phyloP scores from a whole-genome alignment of 2,113 vertebrate species.

The Gymnobelideus leadbeateri region DNA sequence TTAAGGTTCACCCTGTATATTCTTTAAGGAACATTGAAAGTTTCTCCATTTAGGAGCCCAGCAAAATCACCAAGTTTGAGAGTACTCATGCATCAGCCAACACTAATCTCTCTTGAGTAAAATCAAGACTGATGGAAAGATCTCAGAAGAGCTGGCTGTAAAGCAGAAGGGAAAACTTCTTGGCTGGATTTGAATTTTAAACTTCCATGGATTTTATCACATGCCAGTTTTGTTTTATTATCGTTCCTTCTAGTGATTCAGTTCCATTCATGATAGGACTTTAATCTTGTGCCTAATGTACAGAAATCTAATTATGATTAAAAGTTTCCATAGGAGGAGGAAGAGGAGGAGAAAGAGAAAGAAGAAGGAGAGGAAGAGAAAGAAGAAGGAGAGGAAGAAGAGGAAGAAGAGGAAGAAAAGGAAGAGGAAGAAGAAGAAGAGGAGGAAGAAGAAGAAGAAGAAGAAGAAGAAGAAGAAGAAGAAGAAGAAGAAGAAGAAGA shows the following conservation, averaged over 20 bases:
- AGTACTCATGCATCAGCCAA: background rate
- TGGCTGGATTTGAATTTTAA: slow-evolving; percentile 95
- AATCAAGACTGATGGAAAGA: slow-evolving; percentile 92
- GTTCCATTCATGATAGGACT: slow-evolving; percentile 81
- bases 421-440: background rate
- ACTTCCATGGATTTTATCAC: slow-evolving; percentile 66
- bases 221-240: slow-evolving; percentile 72
- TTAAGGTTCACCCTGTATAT: background rate
- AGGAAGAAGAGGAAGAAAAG: too few relatives aligned
- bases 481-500: too few relatives aligned
- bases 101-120: background rate
- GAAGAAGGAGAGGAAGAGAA: too few relatives aligned
- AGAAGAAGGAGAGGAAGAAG: too few relatives aligned
- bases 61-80: background rate
- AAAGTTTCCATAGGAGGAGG: slow-evolving; percentile 77
- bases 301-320: slow-evolving; percentile 88
- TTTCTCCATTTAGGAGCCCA: background rate
- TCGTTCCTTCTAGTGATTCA: slow-evolving; percentile 78
- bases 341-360: too few relatives aligned
- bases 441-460: too few relatives aligned
- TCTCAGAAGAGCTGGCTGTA: slow-evolving; percentile 93
- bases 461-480: background rate
- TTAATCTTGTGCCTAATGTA: slow-evolving; percentile 87
- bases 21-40: background rate
- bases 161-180: slow-evolving; percentile 95